Percentiles rank a stretch among this genome's conserved stretches.
Evolutionary conservation across 2,888 invertebrate species (phyloP).

Genomic region (Philereme transversata): DNA sequence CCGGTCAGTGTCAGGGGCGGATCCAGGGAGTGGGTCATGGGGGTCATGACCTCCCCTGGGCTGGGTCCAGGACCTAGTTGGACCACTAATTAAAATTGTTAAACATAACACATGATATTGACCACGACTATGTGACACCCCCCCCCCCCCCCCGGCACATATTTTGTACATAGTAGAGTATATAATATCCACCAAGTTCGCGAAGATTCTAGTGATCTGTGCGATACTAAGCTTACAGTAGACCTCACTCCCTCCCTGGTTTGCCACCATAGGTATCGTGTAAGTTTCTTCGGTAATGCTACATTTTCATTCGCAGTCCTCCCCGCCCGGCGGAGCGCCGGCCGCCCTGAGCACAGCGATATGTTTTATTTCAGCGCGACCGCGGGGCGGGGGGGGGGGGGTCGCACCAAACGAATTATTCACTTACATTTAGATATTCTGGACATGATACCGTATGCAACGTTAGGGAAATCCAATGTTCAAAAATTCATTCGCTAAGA

Average conservation of each 20-base stretch:
- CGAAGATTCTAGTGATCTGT: background rate
- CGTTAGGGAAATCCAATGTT: conserved; percentile 3
- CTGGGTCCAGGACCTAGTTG: no score
- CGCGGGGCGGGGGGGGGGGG: background rate
- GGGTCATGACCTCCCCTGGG: no score
- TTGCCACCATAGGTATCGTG: conserved; percentile 17
- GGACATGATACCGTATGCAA: conserved; percentile 4
- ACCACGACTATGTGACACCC: no score
- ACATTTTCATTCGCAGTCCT: conserved; percentile 30
- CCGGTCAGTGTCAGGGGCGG: no score
- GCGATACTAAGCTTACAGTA: background rate
- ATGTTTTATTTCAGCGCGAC: conserved; percentile 13
- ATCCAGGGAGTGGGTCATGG: no score
- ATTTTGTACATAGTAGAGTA: no score
- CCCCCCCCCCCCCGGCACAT: no score
- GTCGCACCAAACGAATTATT: conserved; percentile 6
- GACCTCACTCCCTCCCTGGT: conserved; percentile 10
- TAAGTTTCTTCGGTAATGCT: conserved; percentile 30
- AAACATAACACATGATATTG: no score
- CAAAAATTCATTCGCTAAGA: conserved; percentile 15
- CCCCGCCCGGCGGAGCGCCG: conserved; percentile 1
- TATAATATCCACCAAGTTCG: no score
- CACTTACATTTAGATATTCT: conserved; percentile 14
- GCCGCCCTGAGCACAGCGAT: conserved; percentile 5
- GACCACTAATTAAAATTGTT: no score